Base-by-base conservation (phyloP, 2,113 vertebrate genomes). In the Amphilophus citrinellus region DNA sequence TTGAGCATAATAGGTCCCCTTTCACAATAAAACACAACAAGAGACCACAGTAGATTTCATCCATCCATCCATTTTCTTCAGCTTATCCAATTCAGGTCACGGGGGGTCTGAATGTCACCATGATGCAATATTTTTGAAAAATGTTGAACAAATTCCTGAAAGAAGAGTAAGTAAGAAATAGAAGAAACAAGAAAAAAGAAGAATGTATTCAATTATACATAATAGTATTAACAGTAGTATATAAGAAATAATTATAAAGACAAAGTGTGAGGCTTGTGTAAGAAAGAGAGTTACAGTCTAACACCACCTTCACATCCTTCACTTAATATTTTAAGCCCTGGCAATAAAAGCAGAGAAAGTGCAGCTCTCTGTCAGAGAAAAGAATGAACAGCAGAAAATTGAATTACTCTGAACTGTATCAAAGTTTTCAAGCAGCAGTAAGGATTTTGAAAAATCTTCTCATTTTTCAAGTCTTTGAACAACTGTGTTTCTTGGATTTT, bases 341-440 rank as follows among this genome's bases (percentile, higher is more conserved):
- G 15, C 78, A 65, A 42, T 62, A 75, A 61, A 61, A 61, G 35
- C 44, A 59, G 62, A 73, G 68, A 73, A 73, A 73, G 68, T 35
- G 44, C 47, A 73, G 68, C 68, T 73, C 68, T 73, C 68, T 56
- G 47, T 84, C 57, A 79, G 50, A 79, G 32, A 27, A 61, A 86
- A 83, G 27, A 63, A 82, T 79, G 80, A 89, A 73, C 56, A 61
- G 61, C 62, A 44, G 71, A 35, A 88, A 83, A 88, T 83, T 22
- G 42, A 37, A 89, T 89, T 32, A 27, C 39, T 84, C 37, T 68
- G 27, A 79, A 84, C 60, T 79, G 20, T 77, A 62, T 82, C 50
- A 87, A 87, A 79, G 68, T 91, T 90, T 86, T 78, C 79, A 22
- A 78, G 53, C 59, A 79, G 79, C 77, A 18, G 32, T 39, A 61